These are phyloP conservation scores for Rhagoletis pomonella DNA, from an alignment of 1,140 invertebrate genomes.

Conservation along the genomic window DNA sequence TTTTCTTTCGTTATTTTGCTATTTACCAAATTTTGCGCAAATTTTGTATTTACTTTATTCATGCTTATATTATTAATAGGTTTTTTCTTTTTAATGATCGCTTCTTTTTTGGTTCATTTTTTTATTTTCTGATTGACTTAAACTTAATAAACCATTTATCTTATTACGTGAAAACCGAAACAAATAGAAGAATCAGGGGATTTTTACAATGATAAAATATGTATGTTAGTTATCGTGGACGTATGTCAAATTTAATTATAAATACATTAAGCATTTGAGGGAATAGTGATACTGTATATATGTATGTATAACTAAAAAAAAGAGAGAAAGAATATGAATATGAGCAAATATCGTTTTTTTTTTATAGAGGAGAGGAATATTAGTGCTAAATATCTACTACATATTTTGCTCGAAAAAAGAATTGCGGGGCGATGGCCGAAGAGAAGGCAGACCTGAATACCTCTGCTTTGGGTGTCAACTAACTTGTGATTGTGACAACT, in stretches of 20 bases:
- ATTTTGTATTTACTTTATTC: neutral
- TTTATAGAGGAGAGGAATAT: too few relatives aligned
- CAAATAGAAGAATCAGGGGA: neutral
- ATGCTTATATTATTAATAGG: neutral
- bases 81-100: neutral
- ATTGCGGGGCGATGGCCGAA: too few relatives aligned
- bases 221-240: neutral
- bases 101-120: neutral
- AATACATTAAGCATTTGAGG: neutral
- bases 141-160: constrained; percentile 7
- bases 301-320: too few relatives aligned
- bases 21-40: neutral
- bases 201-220: neutral
- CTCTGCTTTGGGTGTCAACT: too few relatives aligned
- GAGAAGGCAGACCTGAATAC: too few relatives aligned
- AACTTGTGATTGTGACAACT: too few relatives aligned
- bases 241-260: neutral
- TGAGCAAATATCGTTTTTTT: too few relatives aligned
- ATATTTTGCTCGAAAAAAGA: too few relatives aligned
- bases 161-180: neutral
- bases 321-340: too few relatives aligned
- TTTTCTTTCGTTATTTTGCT: neutral
- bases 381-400: too few relatives aligned
- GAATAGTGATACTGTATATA: neutral
- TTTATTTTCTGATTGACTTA: neutral